These are phyloP conservation scores for Gastrophysa polygoni DNA, from an alignment of 2,888 invertebrate genomes.

Conservation along the genomic window DNA sequence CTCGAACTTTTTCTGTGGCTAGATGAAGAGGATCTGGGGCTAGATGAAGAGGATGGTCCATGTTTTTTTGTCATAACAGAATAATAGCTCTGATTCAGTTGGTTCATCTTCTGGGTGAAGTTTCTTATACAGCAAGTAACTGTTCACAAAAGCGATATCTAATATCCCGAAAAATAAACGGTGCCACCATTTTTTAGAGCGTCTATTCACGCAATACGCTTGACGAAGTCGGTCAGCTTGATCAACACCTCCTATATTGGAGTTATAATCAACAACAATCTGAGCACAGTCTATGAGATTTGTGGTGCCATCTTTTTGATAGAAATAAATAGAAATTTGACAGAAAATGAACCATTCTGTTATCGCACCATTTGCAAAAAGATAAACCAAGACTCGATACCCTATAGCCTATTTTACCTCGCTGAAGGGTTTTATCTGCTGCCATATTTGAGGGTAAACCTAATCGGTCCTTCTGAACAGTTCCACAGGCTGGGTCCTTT, in stretches of 20 bases:
- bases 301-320: conserved; percentile 20
- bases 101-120: conserved; percentile 17
- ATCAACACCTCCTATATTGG: conserved; percentile 20
- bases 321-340: too few relatives aligned
- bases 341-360: conserved; percentile 19
- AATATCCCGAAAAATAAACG: conserved; percentile 24
- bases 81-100: too few relatives aligned
- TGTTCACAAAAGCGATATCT: conserved; percentile 26
- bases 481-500: conserved; percentile 23
- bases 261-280: conserved; percentile 18
- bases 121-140: conserved; percentile 24
- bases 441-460: conserved; percentile 20
- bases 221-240: conserved; percentile 13
- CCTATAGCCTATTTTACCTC: conserved; percentile 14
- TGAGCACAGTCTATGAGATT: conserved; percentile 18
- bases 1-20: conserved; percentile 22
- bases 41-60: too few relatives aligned
- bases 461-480: conserved; percentile 15
- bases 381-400: conserved; percentile 16
- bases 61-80: too few relatives aligned
- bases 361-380: conserved; percentile 16
- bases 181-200: conserved; percentile 14
- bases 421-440: conserved; percentile 16
- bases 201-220: conserved; percentile 6
- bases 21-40: too few relatives aligned